Base-by-base conservation (phyloP, 2,888 invertebrate species). In the Diogma glabrata region DNA sequence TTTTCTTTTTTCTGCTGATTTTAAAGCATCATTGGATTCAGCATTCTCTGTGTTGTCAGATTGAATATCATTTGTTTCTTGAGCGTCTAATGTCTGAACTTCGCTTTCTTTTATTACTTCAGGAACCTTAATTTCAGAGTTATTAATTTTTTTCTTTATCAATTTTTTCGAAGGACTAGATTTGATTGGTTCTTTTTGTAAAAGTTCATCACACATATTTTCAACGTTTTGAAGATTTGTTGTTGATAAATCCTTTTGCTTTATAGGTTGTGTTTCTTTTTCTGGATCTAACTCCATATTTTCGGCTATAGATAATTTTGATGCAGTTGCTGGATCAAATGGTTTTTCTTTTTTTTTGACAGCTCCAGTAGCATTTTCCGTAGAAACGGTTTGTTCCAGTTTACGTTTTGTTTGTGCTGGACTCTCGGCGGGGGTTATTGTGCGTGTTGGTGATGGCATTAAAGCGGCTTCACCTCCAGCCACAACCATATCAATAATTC, bases 351-450 rank as follows among this genome's bases (percentile, higher is more conserved):
- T 84, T 68, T 84, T 79, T 58, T 75, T 72, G 50, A 75, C 75
- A 16, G 70, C 69, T 6, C 70, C 72, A 46, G 69, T 67, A 3
- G 74, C 74, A 60, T 76, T 76, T 67, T 76, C 84, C 56, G 82
- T 81, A 40, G 86, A 85, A 59, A 81, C 77, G n/a, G 85, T 83
- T 22, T 78, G 76, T 66, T 86, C 84, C 50, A 86, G 68, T 64
- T 87, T 87, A 50, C 87, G 75, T 66, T 87, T 87, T 49, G 82
- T 77, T 53, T 85, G 81, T 43, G 48, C 48, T 30, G 69, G 67
- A 52, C 67, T 67, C 55, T 68, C 64, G 49, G 66, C 63, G 49
- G 71, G 69, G 16, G 70, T 67, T 14, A 79, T 75, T 26, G 78
- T 78, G 58, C 79, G 72, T 20, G 75, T 77, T 40, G 79, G 79